phyloP scores from a whole-genome alignment of 2,888 invertebrate genomes.

The Stenchaetothrips biformis region DNA sequence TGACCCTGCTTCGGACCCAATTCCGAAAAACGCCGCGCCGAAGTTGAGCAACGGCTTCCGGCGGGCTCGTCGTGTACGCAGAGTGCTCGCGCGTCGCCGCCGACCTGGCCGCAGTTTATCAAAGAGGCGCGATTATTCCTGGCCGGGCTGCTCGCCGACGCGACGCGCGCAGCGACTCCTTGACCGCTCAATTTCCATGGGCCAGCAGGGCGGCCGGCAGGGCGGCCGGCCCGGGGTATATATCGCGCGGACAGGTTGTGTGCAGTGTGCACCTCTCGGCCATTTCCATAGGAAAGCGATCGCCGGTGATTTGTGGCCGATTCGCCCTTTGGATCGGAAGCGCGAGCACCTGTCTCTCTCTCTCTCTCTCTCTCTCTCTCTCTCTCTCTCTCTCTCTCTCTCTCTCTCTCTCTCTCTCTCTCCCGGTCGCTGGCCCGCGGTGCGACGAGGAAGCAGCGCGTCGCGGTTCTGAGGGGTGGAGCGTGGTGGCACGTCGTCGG shows the following conservation, averaged over 20 bases:
- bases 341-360: neutral
- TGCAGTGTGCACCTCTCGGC: neutral
- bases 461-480: too few relatives aligned
- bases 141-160: neutral
- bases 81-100: too few relatives aligned
- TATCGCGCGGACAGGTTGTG: neutral
- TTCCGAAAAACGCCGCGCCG: too few relatives aligned
- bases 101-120: too few relatives aligned
- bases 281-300: constrained; percentile 19
- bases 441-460: too few relatives aligned
- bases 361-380: neutral
- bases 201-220: neutral
- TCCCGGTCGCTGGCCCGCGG: too few relatives aligned
- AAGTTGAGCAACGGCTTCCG: too few relatives aligned
- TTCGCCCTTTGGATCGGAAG: neutral
- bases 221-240: neutral
- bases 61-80: too few relatives aligned
- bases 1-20: too few relatives aligned
- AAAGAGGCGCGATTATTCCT: too few relatives aligned
- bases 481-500: neutral
- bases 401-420: too few relatives aligned
- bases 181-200: neutral
- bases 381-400: too few relatives aligned
- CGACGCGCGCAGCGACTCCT: neutral
- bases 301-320: constrained; percentile 7